Evolutionary conservation across 2,113 vertebrate species (phyloP).

Genomic region (Carassius gibelio): DNA sequence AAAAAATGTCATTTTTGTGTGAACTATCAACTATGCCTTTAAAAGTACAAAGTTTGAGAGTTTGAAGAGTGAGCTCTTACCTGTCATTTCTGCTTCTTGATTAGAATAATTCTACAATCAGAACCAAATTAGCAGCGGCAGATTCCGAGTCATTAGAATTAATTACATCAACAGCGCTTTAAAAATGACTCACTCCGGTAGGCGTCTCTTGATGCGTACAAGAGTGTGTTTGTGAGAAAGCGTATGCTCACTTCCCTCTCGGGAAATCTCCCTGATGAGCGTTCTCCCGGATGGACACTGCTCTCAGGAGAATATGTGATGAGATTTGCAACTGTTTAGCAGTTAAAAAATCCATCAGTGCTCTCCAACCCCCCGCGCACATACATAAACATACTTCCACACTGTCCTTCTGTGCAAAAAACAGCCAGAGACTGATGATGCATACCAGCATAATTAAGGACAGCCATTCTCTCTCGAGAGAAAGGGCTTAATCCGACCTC

Average conservation of each 20-base stretch:
- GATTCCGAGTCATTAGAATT: slow-evolving; percentile 51
- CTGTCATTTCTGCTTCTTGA: slow-evolving; percentile 44
- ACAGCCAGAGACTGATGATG: slow-evolving; percentile 75
- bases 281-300: slow-evolving; percentile 49
- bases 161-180: slow-evolving; percentile 50
- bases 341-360: slow-evolving; percentile 73
- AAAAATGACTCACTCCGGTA: slow-evolving; percentile 39
- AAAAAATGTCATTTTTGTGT: background rate
- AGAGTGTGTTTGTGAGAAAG: background rate
- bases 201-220: background rate
- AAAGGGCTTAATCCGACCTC: slow-evolving; percentile 35
- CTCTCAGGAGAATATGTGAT: slow-evolving; percentile 63
- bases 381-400: slow-evolving; percentile 16
- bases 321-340: slow-evolving; percentile 72
- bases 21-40: background rate
- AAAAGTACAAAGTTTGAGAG: background rate
- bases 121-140: slow-evolving; percentile 45
- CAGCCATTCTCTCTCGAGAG: slow-evolving; percentile 69
- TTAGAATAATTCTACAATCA: slow-evolving; percentile 56
- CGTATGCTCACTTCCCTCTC: slow-evolving; percentile 14
- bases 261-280: slow-evolving; percentile 43
- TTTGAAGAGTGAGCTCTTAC: slow-evolving; percentile 49
- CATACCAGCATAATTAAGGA: slow-evolving; percentile 75
- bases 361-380: slow-evolving; percentile 35
- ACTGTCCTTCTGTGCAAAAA: slow-evolving; percentile 58